Conservation (phyloP, 2,888 invertebrate genomes). For the Trichogramma dendrolimi region DNA sequence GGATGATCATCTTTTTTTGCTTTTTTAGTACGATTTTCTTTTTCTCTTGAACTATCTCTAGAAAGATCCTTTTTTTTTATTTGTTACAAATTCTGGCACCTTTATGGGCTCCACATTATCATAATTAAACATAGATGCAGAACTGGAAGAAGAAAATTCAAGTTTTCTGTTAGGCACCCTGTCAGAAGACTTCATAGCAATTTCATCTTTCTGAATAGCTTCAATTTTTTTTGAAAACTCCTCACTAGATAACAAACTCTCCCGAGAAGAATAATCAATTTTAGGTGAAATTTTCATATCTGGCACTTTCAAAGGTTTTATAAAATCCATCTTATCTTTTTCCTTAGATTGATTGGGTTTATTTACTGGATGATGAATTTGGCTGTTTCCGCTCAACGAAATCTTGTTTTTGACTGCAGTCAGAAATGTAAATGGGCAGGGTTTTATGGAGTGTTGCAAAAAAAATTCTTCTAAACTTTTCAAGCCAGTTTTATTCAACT, state of each 20-base stretch:
- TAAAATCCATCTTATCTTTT: constrained; percentile 41
- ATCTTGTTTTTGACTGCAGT: constrained; percentile 60
- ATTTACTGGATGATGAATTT: constrained; percentile 25
- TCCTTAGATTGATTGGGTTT: constrained; percentile 28
- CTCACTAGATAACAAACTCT: constrained; percentile 41
- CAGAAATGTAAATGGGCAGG: constrained; percentile 61
- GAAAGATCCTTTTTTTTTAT: constrained; percentile 45
- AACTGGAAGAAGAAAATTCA: constrained; percentile 44
- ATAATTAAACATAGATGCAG: constrained; percentile 41
- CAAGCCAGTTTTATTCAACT: constrained; percentile 17
- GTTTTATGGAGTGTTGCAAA: constrained; percentile 45
- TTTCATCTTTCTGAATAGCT: constrained; percentile 35
- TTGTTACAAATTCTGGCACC: constrained; percentile 43
- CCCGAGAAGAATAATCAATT: constrained; percentile 42
- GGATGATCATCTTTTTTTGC: constrained; percentile 41
- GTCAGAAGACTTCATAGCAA: constrained; percentile 38
- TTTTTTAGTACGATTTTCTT: constrained; percentile 46
- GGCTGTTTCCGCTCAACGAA: constrained; percentile 34
- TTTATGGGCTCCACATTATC: constrained; percentile 46
- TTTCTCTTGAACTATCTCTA: constrained; percentile 45
- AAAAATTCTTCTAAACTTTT: constrained; percentile 28
- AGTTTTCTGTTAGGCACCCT: constrained; percentile 43
- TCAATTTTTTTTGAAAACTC: constrained; percentile 36
- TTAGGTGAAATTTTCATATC: constrained; percentile 49
- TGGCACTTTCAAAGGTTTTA: constrained; percentile 47